phyloP scores from a whole-genome alignment of 2,888 invertebrate genomes.

The Chaetoderma sp. region DNA sequence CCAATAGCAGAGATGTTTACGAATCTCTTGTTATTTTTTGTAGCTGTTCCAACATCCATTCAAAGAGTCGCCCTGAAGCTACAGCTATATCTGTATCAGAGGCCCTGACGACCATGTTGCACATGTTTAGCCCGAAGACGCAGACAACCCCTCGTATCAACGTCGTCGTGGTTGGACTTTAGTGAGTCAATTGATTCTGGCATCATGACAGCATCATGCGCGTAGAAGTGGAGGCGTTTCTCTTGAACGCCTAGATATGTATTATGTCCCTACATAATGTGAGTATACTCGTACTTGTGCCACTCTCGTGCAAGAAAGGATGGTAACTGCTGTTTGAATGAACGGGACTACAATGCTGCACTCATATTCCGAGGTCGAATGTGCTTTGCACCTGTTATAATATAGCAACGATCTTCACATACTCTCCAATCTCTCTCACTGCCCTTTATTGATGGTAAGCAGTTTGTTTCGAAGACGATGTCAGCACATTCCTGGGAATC shows the following conservation, averaged over 20 bases:
- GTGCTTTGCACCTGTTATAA: no score
- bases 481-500: no score
- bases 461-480: background rate
- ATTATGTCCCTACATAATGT: no score
- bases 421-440: background rate
- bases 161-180: conserved; percentile 15
- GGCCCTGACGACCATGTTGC: conserved; percentile 5
- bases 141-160: conserved; percentile 8
- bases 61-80: no score
- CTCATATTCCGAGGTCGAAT: no score
- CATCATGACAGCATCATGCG: background rate
- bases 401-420: no score
- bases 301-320: conserved; percentile 6
- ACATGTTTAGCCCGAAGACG: background rate
- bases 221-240: conserved; percentile 1
- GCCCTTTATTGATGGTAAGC: background rate
- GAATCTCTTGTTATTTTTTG: no score
- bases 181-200: no score
- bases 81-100: conserved; percentile 14
- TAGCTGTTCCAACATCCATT: no score
- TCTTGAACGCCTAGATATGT: background rate
- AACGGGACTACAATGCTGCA: conserved; percentile 3
- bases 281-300: background rate
- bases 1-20: no score
- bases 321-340: conserved; percentile 13